These are phyloP conservation scores for Metacarcinus magister DNA, from an alignment of 2,888 invertebrate genomes.

Conservation along the genomic window DNA sequence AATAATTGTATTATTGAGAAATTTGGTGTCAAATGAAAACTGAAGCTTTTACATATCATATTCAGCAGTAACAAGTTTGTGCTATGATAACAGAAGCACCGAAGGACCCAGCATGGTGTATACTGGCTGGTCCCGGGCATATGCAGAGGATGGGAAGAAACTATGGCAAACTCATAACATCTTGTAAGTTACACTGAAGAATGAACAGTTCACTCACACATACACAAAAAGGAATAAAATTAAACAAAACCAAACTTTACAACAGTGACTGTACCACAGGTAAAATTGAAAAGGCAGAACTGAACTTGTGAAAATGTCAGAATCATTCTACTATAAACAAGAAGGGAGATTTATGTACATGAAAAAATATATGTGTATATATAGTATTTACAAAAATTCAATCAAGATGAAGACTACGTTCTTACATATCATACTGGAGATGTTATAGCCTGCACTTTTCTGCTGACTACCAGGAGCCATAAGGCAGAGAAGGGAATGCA, in stretches of 20 bases:
- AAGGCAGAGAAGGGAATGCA: not conserved
- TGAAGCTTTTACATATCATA: conserved; percentile 3
- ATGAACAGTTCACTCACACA: not conserved
- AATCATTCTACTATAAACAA: conserved; percentile 30
- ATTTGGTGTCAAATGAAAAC: not conserved
- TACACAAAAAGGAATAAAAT: conserved; percentile 10
- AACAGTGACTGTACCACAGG: not conserved
- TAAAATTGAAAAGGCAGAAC: not conserved
- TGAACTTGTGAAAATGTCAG: conserved; percentile 18
- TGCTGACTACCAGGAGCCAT: not conserved
- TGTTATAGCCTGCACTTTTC: not conserved
- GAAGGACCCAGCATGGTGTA: not conserved
- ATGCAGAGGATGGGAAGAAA: not conserved
- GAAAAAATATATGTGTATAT: conserved; percentile 72
- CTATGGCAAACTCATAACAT: conserved; percentile 29
- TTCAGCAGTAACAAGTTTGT: conserved; percentile 3
- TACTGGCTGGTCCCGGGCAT: not conserved
- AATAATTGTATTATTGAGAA: not conserved
- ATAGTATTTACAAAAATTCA: conserved; percentile 66
- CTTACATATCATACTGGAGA: conserved; percentile 11
- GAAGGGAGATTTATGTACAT: conserved; percentile 60
- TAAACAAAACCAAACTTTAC: conserved; percentile 38
- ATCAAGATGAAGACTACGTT: conserved; percentile 1
- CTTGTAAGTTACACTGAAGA: not conserved
- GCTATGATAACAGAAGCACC: not conserved